Conservation (phyloP, 2,888 invertebrate species). For the Lasioglossum calceatum region DNA sequence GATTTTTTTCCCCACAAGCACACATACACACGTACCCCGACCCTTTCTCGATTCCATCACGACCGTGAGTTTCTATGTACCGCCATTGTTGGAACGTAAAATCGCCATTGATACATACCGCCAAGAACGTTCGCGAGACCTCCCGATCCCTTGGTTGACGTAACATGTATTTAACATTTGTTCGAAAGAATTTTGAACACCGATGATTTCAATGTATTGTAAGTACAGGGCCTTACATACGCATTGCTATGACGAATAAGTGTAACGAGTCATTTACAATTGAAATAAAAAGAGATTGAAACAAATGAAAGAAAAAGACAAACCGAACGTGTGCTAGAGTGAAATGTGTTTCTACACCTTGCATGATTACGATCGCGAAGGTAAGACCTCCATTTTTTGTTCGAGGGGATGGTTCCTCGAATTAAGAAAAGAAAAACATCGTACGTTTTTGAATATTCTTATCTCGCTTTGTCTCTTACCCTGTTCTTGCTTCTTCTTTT, state of each 20-base stretch:
- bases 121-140: constrained; percentile 6
- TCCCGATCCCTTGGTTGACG: constrained; percentile 19
- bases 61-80: constrained; percentile 14
- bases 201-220: constrained; percentile 57
- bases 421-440: neutral
- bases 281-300: constrained; percentile 48
- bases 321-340: constrained; percentile 7
- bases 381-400: constrained; percentile 17
- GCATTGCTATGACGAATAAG: constrained; percentile 44
- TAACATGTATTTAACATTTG: constrained; percentile 37
- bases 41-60: neutral
- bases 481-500: neutral
- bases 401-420: neutral
- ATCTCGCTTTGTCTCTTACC: neutral
- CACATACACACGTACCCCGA: neutral
- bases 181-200: constrained; percentile 29
- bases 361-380: constrained; percentile 5
- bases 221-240: constrained; percentile 49
- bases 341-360: constrained; percentile 27
- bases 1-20: neutral
- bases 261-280: constrained; percentile 59
- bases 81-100: neutral
- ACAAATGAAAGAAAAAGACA: constrained; percentile 10
- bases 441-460: neutral
- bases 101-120: neutral